These are phyloP conservation scores for Pararge aegeria DNA, from an alignment of 1,140 invertebrate genomes.

Conservation along the genomic window DNA sequence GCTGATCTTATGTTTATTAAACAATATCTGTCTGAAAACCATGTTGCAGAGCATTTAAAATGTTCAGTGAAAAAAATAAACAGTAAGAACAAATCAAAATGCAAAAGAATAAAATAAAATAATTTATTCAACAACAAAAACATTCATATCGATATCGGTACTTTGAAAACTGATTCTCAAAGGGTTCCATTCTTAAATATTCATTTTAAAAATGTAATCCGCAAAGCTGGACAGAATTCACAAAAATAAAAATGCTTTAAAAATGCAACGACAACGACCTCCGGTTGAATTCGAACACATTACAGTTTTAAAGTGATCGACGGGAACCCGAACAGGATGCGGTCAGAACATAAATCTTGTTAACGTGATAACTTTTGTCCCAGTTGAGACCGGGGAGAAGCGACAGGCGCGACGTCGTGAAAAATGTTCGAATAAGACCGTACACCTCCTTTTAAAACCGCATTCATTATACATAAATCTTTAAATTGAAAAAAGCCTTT, in stretches of 20 bases:
- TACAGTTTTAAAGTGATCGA: constrained; percentile 36
- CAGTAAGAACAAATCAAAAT: too few relatives aligned
- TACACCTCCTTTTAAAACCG: constrained; percentile 30
- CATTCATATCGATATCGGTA: too few relatives aligned
- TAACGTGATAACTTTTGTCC: constrained; percentile 49
- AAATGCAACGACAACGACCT: constrained; percentile 6
- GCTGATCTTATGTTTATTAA: too few relatives aligned
- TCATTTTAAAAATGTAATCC: neutral
- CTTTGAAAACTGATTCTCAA: too few relatives aligned
- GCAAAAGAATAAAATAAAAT: too few relatives aligned
- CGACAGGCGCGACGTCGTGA: constrained; percentile 37
- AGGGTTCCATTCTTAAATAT: too few relatives aligned
- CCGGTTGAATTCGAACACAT: constrained; percentile 25
- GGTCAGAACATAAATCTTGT: constrained; percentile 44
- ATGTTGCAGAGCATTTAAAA: too few relatives aligned
- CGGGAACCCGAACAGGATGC: constrained; percentile 36
- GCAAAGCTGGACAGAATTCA: neutral
- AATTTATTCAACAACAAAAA: too few relatives aligned
- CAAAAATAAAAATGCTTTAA: neutral
- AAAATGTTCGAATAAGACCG: constrained; percentile 34
- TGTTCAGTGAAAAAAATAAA: too few relatives aligned
- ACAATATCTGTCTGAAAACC: too few relatives aligned
- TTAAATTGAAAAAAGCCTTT: constrained; percentile 45
- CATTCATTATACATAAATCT: constrained; percentile 32
- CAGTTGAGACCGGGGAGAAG: constrained; percentile 31